Conservation (phyloP, 1,140 invertebrate genomes). For the Rhizoglyphus robini region DNA sequence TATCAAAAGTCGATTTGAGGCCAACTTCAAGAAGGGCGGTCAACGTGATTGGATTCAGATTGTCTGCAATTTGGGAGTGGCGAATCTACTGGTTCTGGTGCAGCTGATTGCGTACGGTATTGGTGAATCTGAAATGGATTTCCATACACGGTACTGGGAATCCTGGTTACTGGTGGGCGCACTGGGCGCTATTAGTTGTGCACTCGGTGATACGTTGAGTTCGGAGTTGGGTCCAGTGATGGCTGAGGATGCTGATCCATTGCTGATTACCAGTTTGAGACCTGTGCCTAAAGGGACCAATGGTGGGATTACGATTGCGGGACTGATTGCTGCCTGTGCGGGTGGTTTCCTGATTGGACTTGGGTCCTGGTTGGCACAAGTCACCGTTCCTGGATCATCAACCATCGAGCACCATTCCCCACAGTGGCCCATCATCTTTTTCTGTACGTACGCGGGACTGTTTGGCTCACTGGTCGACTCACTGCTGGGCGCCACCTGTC, state of each 20-base stretch:
- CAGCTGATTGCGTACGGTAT: constrained; percentile 66
- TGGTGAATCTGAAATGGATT: constrained; percentile 62
- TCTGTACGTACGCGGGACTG: constrained; percentile 55
- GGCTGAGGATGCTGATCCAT: constrained; percentile 42
- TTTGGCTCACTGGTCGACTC: constrained; percentile 71
- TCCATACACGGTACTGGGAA: constrained; percentile 50
- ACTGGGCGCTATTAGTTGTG: constrained; percentile 57
- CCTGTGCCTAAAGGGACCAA: constrained; percentile 68
- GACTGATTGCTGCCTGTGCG: constrained; percentile 52
- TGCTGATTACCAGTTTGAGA: constrained; percentile 57
- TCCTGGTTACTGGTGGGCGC: constrained; percentile 68
- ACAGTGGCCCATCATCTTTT: constrained; percentile 56
- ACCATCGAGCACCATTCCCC: constrained; percentile 36
- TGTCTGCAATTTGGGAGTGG: constrained; percentile 74
- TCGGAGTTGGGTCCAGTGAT: constrained; percentile 72
- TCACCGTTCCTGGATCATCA: background rate
- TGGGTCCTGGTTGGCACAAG: constrained; percentile 25
- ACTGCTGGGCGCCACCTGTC: constrained; percentile 62
- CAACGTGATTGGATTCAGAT: constrained; percentile 83
- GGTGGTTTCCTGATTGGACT: constrained; percentile 62
- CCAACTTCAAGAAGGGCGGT: constrained; percentile 66
- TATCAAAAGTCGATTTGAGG: constrained; percentile 57
- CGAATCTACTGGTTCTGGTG: constrained; percentile 56
- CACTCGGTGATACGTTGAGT: constrained; percentile 80
- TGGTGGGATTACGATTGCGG: constrained; percentile 57